Conservation (phyloP, 2,797 vertebrate species). For the Cossypha polioptera region DNA sequence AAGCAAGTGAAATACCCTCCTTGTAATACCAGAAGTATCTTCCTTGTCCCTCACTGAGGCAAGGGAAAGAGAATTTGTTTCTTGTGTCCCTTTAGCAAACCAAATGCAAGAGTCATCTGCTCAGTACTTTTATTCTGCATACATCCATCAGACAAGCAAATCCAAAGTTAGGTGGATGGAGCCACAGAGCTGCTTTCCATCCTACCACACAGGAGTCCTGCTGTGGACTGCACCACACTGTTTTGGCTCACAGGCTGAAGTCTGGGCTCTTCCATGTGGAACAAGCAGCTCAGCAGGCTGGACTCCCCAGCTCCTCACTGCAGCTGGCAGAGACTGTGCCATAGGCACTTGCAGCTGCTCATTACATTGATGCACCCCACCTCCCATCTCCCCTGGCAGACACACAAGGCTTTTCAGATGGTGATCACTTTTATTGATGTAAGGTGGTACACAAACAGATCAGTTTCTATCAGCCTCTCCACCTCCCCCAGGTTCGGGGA, state of each 20-base stretch:
- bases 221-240: not conserved
- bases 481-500: slow-evolving; percentile 62
- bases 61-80: not conserved
- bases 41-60: not conserved
- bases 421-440: slow-evolving; percentile 76
- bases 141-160: not conserved
- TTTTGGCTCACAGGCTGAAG: not conserved
- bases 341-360: accelerated
- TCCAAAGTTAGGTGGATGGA: not conserved
- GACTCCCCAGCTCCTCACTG: not conserved
- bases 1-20: not conserved
- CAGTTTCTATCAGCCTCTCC: slow-evolving; percentile 71
- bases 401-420: slow-evolving; percentile 1
- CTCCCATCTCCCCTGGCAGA: not conserved
- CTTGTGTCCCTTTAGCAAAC: not conserved
- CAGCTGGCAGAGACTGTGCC: accelerated
- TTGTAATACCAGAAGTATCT: not conserved
- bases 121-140: not conserved
- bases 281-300: not conserved
- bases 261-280: not conserved
- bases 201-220: accelerated
- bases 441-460: slow-evolving; percentile 69
- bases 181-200: not conserved
- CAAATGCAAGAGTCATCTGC: not conserved
- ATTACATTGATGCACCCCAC: accelerated